Conservation (phyloP, 2,797 vertebrate species). For the Balearica regulorum region DNA sequence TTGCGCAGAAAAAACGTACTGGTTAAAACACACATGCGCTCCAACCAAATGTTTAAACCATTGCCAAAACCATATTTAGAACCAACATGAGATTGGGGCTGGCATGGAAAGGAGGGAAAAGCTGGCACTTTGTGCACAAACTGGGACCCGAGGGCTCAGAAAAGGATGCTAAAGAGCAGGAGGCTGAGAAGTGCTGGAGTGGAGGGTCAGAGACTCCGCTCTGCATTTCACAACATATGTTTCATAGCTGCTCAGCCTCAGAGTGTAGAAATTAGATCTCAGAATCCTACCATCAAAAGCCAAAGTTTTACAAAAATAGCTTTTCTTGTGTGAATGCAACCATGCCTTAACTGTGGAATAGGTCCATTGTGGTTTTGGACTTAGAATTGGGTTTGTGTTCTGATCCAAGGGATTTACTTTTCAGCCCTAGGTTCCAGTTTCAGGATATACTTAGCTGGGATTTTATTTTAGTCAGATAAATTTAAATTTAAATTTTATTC, state of each 20-base stretch:
- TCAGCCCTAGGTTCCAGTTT: background rate
- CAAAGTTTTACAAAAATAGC: background rate
- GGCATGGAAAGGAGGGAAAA: constrained; percentile 20
- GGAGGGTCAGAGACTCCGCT: constrained; percentile 4
- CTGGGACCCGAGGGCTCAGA: background rate
- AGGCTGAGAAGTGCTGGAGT: constrained; percentile 5
- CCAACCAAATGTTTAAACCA: background rate
- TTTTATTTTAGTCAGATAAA: background rate
- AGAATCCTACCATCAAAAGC: background rate
- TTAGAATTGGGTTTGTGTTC: background rate
- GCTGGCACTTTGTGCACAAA: constrained; percentile 15
- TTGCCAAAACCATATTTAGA: constrained; percentile 31
- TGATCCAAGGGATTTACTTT: background rate
- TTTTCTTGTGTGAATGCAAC: background rate
- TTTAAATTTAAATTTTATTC: background rate
- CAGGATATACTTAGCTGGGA: background rate
- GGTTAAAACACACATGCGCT: background rate
- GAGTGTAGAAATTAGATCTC: background rate
- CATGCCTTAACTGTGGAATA: background rate
- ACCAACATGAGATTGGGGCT: background rate
- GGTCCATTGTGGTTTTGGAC: background rate
- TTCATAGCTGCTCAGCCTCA: background rate
- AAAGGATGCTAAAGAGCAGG: background rate
- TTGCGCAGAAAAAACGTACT: background rate
- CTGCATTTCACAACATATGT: constrained; percentile 16